These are phyloP conservation scores for Drosophila watanabei DNA, from an alignment of 1,140 invertebrate species.

Conservation along the genomic window DNA sequence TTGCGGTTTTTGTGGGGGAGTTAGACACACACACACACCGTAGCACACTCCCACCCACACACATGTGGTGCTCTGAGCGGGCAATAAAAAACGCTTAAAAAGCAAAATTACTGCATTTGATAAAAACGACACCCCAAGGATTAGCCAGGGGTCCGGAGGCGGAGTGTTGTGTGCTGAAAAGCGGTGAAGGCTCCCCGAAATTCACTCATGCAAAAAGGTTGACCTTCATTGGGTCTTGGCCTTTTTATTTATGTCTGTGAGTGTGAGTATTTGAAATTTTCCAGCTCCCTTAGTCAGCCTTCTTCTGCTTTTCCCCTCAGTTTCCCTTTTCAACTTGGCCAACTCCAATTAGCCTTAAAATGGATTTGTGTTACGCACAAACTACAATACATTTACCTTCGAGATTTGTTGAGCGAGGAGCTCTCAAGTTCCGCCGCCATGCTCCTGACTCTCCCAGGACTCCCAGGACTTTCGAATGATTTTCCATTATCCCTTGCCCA, in stretches of 20 bases:
- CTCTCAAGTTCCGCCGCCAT: not conserved
- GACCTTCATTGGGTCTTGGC: constrained; percentile 52
- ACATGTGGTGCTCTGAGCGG: constrained; percentile 12
- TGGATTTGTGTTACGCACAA: constrained; percentile 77
- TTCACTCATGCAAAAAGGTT: constrained; percentile 46
- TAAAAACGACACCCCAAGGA: constrained; percentile 67
- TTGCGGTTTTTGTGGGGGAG: constrained; percentile 43
- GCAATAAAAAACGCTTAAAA: constrained; percentile 66
- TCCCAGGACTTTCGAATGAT: constrained; percentile 17
- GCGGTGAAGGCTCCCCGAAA: not conserved
- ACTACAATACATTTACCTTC: constrained; percentile 65
- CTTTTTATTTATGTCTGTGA: constrained; percentile 18
- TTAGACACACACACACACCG: constrained; percentile 3
- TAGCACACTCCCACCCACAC: not conserved
- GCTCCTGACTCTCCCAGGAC: not conserved
- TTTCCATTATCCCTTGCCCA: constrained; percentile 38
- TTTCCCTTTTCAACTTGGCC: constrained; percentile 45
- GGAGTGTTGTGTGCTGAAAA: constrained; percentile 7
- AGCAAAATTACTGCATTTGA: constrained; percentile 56
- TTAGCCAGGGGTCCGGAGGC: constrained; percentile 27
- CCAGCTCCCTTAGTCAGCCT: constrained; percentile 26
- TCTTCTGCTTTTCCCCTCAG: not conserved
- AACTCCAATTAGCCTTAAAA: constrained; percentile 80
- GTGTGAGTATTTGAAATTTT: constrained; percentile 44
- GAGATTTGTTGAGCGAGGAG: constrained; percentile 49